Evolutionary conservation across 2,888 invertebrate species (phyloP), one percentile per base, ranked within the genome.

Genomic region (Bombyx huttoni): DNA sequence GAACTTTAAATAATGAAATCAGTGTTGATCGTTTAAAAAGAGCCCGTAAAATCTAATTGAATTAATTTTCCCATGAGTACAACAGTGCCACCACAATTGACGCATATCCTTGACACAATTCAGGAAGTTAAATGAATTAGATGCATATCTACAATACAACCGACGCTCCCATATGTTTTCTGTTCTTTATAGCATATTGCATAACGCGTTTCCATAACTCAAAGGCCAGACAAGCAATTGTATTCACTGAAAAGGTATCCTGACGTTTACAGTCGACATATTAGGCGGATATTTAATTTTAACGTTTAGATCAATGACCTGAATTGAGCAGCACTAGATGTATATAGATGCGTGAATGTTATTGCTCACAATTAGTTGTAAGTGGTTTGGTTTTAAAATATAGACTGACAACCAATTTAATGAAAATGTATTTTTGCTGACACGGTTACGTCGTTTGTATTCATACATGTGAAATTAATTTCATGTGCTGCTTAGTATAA

Each of bases 1-100:
- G 40, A 40, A 40, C 40, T 40, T 40, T 8, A 24, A 24, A 24
- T 12, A 40, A 40, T 40, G 40, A 10, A 47, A 47, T 14, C 50
- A 47, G 10, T 13, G 46, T 24, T 40, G 1, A 40, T 40, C 40
- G 40, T 8, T 8, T 35, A 35, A 8, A 40, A 10, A 12, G 12
- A 40, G 40, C 8, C 7, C 40, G 40, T 40, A 40, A 40, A 40
- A 40, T 68, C 68, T 74, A 73, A 75, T 79, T 74, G 64, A 78
- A 79, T 78, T 78, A 78, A 71, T 72, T 74, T 75, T 80, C 80
- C 78, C 81, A 81, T 78, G 76, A 46, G 49, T 54, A 58, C 56
- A 62, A 56, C 56, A 52, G 48, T 48, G 34, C 40, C 24, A 49
- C 49, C 54, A 52, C 51, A 53, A 52, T 52, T 50, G 50, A 34